phyloP scores from a whole-genome alignment of 2,113 vertebrate genomes.

The Peromyscus polionotus region DNA sequence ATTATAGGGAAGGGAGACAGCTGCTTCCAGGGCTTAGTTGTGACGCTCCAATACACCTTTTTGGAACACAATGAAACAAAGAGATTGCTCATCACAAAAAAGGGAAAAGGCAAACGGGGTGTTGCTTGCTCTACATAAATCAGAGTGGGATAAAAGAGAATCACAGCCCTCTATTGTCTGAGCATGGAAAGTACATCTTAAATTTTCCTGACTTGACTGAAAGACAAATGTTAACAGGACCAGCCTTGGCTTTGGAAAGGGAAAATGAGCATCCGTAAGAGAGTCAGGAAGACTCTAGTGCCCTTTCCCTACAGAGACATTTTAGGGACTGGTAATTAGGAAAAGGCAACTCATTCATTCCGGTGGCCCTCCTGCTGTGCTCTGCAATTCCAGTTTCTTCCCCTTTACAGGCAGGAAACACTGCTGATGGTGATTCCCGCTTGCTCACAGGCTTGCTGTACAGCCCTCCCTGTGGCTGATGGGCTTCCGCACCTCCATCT shows the following conservation, averaged over 20 bases:
- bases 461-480: neutral
- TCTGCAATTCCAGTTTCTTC: neutral
- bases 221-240: slow-evolving; percentile 6
- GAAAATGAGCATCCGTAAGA: neutral
- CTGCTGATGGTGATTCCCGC: neutral
- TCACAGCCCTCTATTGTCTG: slow-evolving; percentile 20
- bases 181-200: slow-evolving; percentile 24
- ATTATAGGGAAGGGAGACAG: neutral
- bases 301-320: neutral
- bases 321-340: neutral
- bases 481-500: neutral
- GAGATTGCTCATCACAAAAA: neutral
- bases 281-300: neutral
- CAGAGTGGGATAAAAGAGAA: neutral
- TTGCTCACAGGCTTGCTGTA: neutral
- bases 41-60: slow-evolving; percentile 59
- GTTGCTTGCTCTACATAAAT: slow-evolving; percentile 46
- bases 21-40: neutral
- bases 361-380: neutral
- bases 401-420: neutral
- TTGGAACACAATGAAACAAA: slow-evolving; percentile 40
- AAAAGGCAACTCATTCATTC: slow-evolving; percentile 17
- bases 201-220: slow-evolving; percentile 21
- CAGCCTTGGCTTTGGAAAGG: neutral
- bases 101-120: neutral